These are phyloP conservation scores for Schlechtendalia chinensis DNA, from an alignment of 1,140 invertebrate genomes.

Conservation along the genomic window DNA sequence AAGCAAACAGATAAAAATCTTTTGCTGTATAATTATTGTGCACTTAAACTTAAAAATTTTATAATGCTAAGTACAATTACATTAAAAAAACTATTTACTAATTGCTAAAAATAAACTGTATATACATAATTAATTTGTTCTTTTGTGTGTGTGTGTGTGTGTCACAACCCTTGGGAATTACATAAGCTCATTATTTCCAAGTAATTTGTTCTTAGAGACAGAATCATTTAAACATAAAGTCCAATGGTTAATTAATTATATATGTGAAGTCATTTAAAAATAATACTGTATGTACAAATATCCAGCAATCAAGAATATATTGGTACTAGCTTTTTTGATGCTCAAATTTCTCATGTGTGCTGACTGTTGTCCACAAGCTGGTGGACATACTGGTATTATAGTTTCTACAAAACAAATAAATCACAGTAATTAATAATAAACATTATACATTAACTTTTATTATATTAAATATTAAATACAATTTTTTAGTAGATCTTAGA, in stretches of 20 bases:
- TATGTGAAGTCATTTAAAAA: not conserved
- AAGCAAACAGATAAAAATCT: not conserved
- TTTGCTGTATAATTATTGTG: not conserved
- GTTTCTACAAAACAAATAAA: conserved; percentile 62
- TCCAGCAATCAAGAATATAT: not conserved
- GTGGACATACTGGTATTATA: conserved; percentile 86
- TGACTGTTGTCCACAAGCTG: conserved; percentile 73
- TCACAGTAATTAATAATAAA: too few relatives aligned
- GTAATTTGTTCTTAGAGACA: not conserved
- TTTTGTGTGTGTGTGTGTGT: too few relatives aligned
- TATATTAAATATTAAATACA: too few relatives aligned
- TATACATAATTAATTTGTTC: not conserved
- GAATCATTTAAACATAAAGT: conserved; percentile 2
- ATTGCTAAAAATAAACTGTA: not conserved
- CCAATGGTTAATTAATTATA: not conserved
- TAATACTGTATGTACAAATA: not conserved
- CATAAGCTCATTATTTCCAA: too few relatives aligned
- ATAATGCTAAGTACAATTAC: too few relatives aligned
- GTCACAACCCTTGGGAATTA: too few relatives aligned
- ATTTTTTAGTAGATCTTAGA: too few relatives aligned
- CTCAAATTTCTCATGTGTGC: conserved; percentile 5
- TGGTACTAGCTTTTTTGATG: conserved; percentile 14
- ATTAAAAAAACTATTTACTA: too few relatives aligned
- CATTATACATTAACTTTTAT: too few relatives aligned
- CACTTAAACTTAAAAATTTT: too few relatives aligned